phyloP scores from a whole-genome alignment of 1,140 invertebrate genomes.

The Zaprionus vittiger region DNA sequence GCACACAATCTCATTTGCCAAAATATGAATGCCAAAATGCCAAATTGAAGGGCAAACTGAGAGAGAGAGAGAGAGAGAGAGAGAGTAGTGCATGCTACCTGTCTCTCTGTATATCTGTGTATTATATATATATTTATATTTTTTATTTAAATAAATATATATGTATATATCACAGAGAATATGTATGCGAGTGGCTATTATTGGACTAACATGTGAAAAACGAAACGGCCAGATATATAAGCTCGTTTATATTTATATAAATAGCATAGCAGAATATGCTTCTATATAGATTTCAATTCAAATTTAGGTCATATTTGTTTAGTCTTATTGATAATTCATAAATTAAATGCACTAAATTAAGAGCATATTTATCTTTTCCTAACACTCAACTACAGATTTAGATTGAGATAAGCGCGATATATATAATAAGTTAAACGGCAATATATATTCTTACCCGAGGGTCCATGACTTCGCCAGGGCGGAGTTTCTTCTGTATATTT shows the following conservation, averaged over 20 bases:
- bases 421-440: background rate
- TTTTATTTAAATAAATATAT: too few species aligned
- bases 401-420: background rate
- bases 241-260: background rate
- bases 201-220: slow-evolving; percentile 7
- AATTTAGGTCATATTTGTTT: background rate
- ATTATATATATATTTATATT: background rate
- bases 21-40: slow-evolving; percentile 11
- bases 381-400: background rate
- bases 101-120: too few species aligned
- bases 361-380: background rate
- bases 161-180: background rate
- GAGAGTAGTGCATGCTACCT: background rate
- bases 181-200: slow-evolving; percentile 11
- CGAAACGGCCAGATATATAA: background rate
- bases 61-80: background rate
- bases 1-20: background rate
- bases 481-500: slow-evolving; percentile 88
- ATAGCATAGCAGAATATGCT: background rate
- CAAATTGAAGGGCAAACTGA: slow-evolving; percentile 8
- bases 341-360: background rate
- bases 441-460: slow-evolving; percentile 91
- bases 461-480: slow-evolving; percentile 96
- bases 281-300: background rate
- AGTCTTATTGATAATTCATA: background rate